phyloP scores from a whole-genome alignment of 92 coral and sea anemone genomes.

The Epizoanthus scotinus region DNA sequence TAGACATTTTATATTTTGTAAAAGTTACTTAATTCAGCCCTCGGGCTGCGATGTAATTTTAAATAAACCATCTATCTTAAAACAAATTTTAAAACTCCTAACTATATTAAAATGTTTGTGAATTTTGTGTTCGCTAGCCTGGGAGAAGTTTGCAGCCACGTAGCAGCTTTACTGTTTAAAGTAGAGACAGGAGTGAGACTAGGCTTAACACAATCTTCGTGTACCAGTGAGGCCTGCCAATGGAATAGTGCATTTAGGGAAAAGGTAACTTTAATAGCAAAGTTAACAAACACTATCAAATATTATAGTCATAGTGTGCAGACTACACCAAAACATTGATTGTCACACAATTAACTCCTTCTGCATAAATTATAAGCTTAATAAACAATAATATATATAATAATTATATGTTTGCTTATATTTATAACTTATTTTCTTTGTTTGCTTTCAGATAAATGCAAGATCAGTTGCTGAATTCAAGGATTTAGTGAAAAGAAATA shows the following conservation, averaged over 20 bases:
- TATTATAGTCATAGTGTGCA: too few relatives aligned
- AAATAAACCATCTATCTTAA: too few relatives aligned
- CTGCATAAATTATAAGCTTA: neutral
- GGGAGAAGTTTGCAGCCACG: slow-evolving; percentile 51
- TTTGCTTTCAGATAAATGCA: slow-evolving; percentile 35
- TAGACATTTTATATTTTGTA: too few relatives aligned
- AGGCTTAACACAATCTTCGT: slow-evolving; percentile 39
- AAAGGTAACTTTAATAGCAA: too few relatives aligned
- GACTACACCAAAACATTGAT: too few relatives aligned
- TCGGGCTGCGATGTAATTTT: too few relatives aligned
- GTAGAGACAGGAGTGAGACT: slow-evolving; percentile 53
- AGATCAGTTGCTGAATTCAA: slow-evolving; percentile 43
- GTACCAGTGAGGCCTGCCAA: slow-evolving; percentile 41
- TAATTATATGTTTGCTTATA: neutral
- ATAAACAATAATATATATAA: neutral
- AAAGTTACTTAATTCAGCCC: too few relatives aligned
- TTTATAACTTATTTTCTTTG: neutral
- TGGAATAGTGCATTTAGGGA: slow-evolving; percentile 40
- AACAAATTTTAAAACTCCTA: too few relatives aligned
- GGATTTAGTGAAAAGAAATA: slow-evolving; percentile 22
- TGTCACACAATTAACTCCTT: neutral
- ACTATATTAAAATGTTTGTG: neutral
- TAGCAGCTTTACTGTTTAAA: slow-evolving; percentile 47
- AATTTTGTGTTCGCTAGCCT: too few relatives aligned
- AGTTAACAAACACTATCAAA: too few relatives aligned